These are phyloP conservation scores for Eptesicus fuscus DNA, from an alignment of 2,113 vertebrate species.

Conservation along the genomic window DNA sequence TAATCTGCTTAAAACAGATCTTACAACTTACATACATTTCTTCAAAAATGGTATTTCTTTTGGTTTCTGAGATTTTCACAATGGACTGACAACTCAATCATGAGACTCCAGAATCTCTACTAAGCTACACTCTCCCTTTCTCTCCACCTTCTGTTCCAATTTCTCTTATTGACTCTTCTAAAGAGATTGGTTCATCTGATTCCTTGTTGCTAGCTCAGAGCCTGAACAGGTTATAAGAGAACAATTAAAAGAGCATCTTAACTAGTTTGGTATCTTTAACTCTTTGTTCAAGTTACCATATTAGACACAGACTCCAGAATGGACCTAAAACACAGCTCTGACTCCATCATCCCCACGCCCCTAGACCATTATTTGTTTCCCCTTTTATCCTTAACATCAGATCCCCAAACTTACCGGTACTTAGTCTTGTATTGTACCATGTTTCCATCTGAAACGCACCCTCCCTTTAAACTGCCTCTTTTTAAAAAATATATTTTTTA, in stretches of 20 bases:
- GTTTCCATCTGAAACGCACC: not conserved
- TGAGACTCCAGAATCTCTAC: not conserved
- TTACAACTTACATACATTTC: not conserved
- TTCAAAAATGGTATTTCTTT: not conserved
- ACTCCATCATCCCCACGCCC: not conserved
- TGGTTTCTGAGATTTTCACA: not conserved
- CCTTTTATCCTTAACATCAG: not conserved
- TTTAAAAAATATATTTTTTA: too few species aligned
- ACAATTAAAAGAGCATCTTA: not conserved
- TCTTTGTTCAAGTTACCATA: not conserved
- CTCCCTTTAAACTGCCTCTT: not conserved
- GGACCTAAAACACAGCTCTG: not conserved
- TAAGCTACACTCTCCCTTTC: not conserved
- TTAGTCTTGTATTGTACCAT: not conserved
- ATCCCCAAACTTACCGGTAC: not conserved
- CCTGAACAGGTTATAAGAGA: not conserved
- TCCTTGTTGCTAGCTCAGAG: not conserved
- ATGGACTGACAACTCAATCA: not conserved
- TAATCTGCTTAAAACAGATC: not conserved
- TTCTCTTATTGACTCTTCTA: not conserved
- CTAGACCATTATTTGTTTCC: not conserved
- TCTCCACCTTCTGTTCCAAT: not conserved
- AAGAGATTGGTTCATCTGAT: not conserved
- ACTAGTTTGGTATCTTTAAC: not conserved
- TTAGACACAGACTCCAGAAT: not conserved